Conservation (phyloP, 37 sponge, comb jelly and placozoan genomes). For the Chondrosia reniformis region DNA sequence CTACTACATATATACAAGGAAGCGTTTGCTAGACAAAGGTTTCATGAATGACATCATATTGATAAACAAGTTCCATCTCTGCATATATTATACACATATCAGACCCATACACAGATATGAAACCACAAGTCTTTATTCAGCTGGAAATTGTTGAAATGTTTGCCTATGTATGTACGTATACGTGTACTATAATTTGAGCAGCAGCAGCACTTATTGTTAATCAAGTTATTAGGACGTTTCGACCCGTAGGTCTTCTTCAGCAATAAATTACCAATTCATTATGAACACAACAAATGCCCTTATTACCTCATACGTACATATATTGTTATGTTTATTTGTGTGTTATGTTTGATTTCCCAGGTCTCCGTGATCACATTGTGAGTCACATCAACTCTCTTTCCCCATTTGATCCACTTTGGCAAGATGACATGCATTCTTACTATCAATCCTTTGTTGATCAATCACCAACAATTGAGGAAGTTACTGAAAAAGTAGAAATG, state of each 20-base stretch:
- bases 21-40: not conserved
- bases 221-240: too few species aligned
- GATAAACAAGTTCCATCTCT: too few species aligned
- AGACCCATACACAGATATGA: too few species aligned
- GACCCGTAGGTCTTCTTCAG: too few species aligned
- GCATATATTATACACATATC: too few species aligned
- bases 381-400: constrained; percentile 27
- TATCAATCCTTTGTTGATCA: constrained; percentile 55
- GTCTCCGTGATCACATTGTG: constrained; percentile 1
- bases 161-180: too few species aligned
- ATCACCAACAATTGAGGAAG: constrained; percentile 26
- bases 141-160: too few species aligned
- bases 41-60: not conserved
- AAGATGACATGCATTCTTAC: constrained; percentile 70
- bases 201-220: not conserved
- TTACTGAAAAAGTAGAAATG: constrained; percentile 29
- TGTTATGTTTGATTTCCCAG: not conserved
- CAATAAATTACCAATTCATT: too few species aligned
- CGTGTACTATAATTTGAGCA: not conserved
- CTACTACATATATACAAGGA: not conserved
- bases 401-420: constrained; percentile 68
- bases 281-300: too few species aligned
- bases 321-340: not conserved
- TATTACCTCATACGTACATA: too few species aligned
- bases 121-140: too few species aligned